These are phyloP conservation scores for Pangasius krempfi DNA, from an alignment of 2,797 vertebrate species.

Conservation along the genomic window DNA sequence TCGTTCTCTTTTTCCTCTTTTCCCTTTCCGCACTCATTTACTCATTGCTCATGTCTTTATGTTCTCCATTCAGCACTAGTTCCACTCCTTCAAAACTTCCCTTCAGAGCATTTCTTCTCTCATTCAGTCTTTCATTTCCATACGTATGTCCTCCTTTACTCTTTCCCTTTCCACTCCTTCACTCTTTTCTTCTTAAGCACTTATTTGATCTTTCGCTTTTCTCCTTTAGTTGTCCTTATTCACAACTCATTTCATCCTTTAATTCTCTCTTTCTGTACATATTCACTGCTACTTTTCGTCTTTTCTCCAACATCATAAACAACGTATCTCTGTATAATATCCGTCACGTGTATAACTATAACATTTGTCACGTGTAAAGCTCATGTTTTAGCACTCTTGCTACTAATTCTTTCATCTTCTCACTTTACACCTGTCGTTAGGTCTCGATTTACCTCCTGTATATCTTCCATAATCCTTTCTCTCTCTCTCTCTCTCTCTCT, in stretches of 20 bases:
- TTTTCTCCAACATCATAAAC: not conserved
- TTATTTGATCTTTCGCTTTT: not conserved
- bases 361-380: not conserved
- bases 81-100: not conserved
- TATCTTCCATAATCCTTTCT: too few species aligned
- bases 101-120: not conserved
- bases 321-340: not conserved
- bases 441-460: too few species aligned
- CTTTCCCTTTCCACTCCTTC: not conserved
- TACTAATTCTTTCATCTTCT: constrained; percentile 11
- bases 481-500: not conserved
- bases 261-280: not conserved
- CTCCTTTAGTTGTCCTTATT: not conserved
- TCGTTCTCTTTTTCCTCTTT: not conserved
- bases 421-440: constrained; percentile 13
- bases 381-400: not conserved
- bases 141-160: not conserved
- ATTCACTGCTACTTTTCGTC: not conserved
- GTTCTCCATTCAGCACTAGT: not conserved
- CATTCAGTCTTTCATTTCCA: not conserved
- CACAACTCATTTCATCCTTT: not conserved
- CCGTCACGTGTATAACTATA: not conserved
- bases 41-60: not conserved
- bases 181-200: not conserved
- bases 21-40: not conserved